phyloP scores from a whole-genome alignment of 2,113 vertebrate species.

The Macrotus californicus region DNA sequence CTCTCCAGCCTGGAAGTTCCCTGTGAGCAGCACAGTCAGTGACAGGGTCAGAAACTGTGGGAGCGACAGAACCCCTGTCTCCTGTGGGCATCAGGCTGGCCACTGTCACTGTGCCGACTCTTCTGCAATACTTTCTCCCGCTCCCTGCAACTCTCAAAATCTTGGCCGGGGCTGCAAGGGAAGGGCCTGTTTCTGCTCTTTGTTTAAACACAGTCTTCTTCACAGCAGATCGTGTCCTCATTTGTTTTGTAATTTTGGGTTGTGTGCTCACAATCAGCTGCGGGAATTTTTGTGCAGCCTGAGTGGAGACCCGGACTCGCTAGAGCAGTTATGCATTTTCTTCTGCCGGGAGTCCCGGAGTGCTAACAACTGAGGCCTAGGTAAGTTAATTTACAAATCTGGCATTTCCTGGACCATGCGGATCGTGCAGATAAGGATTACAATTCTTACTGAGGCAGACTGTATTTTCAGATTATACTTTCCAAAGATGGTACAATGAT shows the following conservation, averaged over 20 bases:
- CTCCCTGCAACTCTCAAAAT: background rate
- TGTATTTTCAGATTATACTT: background rate
- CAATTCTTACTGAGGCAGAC: background rate
- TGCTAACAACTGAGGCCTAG: background rate
- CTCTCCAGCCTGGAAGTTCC: conserved; percentile 89
- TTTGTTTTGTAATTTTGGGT: background rate
- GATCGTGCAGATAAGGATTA: background rate
- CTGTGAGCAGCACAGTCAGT: conserved; percentile 66
- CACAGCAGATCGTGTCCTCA: background rate
- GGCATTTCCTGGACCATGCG: background rate
- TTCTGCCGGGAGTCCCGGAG: background rate
- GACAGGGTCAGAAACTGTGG: background rate
- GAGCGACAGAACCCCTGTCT: background rate
- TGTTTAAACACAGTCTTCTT: background rate
- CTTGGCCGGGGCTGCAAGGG: background rate
- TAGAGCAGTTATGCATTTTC: background rate
- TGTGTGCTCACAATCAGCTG: background rate
- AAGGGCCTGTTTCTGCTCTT: background rate
- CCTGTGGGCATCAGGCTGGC: background rate
- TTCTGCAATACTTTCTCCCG: background rate
- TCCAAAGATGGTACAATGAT: background rate
- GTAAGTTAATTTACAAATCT: background rate
- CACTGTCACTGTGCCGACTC: background rate
- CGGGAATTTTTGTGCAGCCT: background rate
- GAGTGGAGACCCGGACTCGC: background rate